Evolutionary conservation across 2,888 invertebrate genomes (phyloP), one percentile per base, ranked within the genome.

Genomic region (Stratiomys singularior): DNA sequence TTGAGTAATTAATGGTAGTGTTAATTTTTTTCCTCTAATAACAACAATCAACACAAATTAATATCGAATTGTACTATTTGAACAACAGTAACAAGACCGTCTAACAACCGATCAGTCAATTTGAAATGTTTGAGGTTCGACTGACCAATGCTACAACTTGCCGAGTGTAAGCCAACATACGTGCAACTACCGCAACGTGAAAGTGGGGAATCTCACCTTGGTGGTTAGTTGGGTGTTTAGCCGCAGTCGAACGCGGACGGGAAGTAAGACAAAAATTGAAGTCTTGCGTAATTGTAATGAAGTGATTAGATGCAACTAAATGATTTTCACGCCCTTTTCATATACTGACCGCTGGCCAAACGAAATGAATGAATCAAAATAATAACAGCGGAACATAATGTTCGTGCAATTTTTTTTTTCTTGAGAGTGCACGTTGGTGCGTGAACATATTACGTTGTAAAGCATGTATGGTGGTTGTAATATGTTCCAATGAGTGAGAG

Each of bases 201-300:
- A 52, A 52, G 52, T 18, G 52, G 15, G 52, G n/a, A 52, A 18
- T n/a, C 52, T 52, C 52, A 52, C 52, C 52, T 52, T 52, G 52
- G 18, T 13, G 52, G 15, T 52, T 52, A 5, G 7, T 52, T 52
- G 52, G 4, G 52, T 52, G 52, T 52, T 52, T 52, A n/a, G 52
- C 52, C 3, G 7, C 4, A 52, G 15, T 52, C 15, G 52, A 13
- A 52, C 52, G 4, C 15, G 52, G 37, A 37, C 9, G 37, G 37
- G 37, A 37, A 37, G 37, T 37, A 37, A 37, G 37, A 37, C 37
- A 37, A 9, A 52, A 52, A 52, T 5, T 18, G 4, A 37, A 37
- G 5, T 52, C 52, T 52, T 52, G 15, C 52, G 18, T 52, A 52
- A 52, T 52, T 13, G 52, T 13, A 52, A 18, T 18, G 52, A 52